phyloP scores from a whole-genome alignment of 2,113 vertebrate genomes.

The Brachirus orientalis region DNA sequence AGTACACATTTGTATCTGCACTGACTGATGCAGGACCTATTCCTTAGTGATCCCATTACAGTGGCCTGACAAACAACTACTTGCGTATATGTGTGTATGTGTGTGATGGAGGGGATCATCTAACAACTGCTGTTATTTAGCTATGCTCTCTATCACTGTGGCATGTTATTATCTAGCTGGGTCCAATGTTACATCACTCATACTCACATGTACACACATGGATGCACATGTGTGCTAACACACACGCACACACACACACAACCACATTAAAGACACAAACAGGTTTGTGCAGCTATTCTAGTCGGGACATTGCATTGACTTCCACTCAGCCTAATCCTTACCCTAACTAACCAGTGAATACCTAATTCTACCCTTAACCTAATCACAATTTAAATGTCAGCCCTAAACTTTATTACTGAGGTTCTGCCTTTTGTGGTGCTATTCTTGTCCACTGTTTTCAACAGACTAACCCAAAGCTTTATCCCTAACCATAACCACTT shows the following conservation, averaged over 20 bases:
- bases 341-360: too few relatives aligned
- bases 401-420: too few relatives aligned
- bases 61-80: constrained; percentile 62
- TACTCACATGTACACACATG: constrained; percentile 33
- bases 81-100: constrained; percentile 49
- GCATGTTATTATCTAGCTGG: constrained; percentile 81
- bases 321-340: too few relatives aligned
- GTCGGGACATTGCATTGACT: too few relatives aligned
- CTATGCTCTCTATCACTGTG: constrained; percentile 82
- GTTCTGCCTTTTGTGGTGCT: too few relatives aligned
- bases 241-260: constrained; percentile 17
- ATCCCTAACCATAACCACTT: too few relatives aligned
- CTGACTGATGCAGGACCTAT: constrained; percentile 62
- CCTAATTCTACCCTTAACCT: too few relatives aligned
- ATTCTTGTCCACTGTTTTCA: too few relatives aligned
- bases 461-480: too few relatives aligned
- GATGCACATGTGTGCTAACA: constrained; percentile 3
- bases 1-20: constrained; percentile 57
- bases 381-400: too few relatives aligned
- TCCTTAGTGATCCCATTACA: constrained; percentile 75
- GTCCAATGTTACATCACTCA: constrained; percentile 61
- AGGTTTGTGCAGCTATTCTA: too few relatives aligned
- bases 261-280: too few relatives aligned
- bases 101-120: constrained; percentile 77
- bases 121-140: constrained; percentile 80